These are phyloP conservation scores for Cepaea hortensis DNA, from an alignment of 2,888 invertebrate genomes.

Conservation along the genomic window DNA sequence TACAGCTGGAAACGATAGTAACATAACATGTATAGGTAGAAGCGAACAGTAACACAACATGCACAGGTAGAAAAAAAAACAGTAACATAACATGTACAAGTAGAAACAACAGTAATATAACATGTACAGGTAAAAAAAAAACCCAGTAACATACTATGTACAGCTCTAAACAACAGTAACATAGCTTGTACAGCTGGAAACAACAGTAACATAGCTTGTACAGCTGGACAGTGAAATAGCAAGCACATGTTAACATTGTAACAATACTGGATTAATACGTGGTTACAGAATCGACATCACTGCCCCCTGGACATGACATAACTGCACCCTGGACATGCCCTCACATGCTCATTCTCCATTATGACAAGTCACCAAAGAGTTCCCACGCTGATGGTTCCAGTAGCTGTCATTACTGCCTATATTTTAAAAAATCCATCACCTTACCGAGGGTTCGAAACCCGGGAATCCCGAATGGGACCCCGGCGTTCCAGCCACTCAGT, in stretches of 20 bases:
- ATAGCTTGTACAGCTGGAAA: background rate
- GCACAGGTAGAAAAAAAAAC: constrained; percentile 66
- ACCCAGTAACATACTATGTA: no score
- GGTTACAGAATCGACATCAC: background rate
- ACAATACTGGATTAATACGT: background rate
- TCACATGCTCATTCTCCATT: no score
- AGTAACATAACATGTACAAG: background rate
- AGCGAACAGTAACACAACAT: background rate
- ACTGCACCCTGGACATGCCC: no score
- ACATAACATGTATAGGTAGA: background rate
- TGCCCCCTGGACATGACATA: no score
- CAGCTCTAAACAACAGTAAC: constrained; percentile 76
- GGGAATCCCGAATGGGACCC: no score
- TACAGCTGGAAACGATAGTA: background rate
- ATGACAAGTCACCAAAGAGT: no score
- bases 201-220: background rate
- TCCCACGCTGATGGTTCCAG: no score
- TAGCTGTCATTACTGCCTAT: no score
- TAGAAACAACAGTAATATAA: background rate
- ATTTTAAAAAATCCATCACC: no score
- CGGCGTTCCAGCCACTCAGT: no score
- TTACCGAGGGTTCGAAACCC: no score
- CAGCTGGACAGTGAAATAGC: background rate
- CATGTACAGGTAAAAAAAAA: constrained; percentile 74
- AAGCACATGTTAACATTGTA: background rate